Evolutionary conservation across 2,888 invertebrate species (phyloP), one percentile per base, ranked within the genome.

Genomic region (Sarcophaga carnaria): DNA sequence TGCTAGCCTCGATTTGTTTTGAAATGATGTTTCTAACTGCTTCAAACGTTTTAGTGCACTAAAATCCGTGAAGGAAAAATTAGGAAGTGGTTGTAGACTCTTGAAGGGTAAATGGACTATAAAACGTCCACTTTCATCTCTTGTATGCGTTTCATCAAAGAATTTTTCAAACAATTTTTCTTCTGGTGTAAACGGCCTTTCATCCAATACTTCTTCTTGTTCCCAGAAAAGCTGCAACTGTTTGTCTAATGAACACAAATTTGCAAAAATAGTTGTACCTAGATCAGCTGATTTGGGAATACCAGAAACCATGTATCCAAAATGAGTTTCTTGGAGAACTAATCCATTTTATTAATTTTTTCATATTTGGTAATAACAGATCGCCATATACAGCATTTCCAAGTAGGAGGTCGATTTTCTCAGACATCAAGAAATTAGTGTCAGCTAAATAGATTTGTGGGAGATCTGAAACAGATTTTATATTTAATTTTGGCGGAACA

Each of bases 311-410:
- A 85, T 85, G 59, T 71, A 87, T 25, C 81, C 76, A 54, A 84
- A 87, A 75, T 78, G n/a, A 1, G 84, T 87, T 79, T 79, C 78
- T 80, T 83, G 83, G 20, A 87, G n/a, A 66, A 83, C 64, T 27
- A 86, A 76, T 20, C 76, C 74, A 25, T 79, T 86, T 69, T 83
- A 22, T 62, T 14, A 81, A 66, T 22, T 71, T 87, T 14, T 83
- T 72, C 74, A 78, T 80, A 47, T 64, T 74, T 3, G 78, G 59
- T 49, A 83, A 66, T 25, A 87, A 63, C 25, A 87, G 22, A 20
- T 82, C 70, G 14, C 62, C 72, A 54, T 86, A 76, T 59, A 86
- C 71, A 49, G 80, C 22, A 22, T 22, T 22, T 22, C 22, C 22
- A 22, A 22, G 22, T 22, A 22, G 22, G 22, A 22, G 1, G 22